A percentile compares a stretch with the other conserved stretches of the same genome.
Conservation (phyloP, 2,113 vertebrate species). For the Psephotus haematonotus region DNA sequence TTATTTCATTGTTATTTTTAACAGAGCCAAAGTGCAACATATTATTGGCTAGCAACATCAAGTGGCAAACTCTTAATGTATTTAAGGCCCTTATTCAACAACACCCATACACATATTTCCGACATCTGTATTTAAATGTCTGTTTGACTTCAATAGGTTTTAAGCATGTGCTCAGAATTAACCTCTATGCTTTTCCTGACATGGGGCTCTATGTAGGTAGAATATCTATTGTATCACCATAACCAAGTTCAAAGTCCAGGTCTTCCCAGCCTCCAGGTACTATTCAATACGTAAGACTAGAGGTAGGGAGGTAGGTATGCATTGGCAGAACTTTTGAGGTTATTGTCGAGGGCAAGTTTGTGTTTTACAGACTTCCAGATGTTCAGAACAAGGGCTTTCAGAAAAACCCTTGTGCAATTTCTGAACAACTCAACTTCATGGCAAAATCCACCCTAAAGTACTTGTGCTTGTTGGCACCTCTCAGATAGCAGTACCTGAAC, state of each 20-base stretch:
- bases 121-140: slow-evolving; percentile 41
- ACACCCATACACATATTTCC: slow-evolving; percentile 39
- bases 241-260: background rate
- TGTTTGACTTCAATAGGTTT: slow-evolving; percentile 19
- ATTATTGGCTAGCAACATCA: background rate
- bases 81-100: slow-evolving; percentile 42
- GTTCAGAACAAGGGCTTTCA: background rate
- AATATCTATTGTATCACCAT: background rate
- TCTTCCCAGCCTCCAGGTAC: background rate
- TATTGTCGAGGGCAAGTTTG: background rate
- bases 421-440: background rate
- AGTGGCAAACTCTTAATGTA: slow-evolving; percentile 30
- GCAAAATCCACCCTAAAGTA: background rate
- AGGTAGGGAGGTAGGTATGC: background rate
- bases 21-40: background rate
- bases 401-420: background rate
- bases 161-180: slow-evolving; percentile 55
- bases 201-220: background rate
- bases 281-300: background rate
- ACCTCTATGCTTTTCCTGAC: slow-evolving; percentile 17
- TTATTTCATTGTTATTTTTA: slow-evolving; percentile 4
- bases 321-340: background rate
- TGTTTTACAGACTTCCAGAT: background rate
- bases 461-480: background rate
- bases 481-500: background rate